A percentile compares a stretch with the other conserved stretches of the same genome.
Evolutionary conservation across 2,113 vertebrate species (phyloP).

Genomic region (Apteryx owenii): DNA sequence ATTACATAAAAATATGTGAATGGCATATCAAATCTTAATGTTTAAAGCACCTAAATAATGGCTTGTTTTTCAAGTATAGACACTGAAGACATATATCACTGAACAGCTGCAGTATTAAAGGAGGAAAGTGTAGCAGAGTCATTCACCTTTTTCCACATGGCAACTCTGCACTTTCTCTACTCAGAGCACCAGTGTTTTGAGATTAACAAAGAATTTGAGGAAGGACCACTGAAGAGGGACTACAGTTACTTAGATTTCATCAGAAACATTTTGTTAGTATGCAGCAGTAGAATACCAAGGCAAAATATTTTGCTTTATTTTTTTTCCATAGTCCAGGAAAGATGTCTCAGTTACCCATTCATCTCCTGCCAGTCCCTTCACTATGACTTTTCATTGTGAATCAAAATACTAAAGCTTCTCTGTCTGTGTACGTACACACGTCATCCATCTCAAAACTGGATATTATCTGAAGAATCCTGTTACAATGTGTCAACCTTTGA

Average conservation of each 20-base stretch:
- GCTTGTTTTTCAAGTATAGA: neutral
- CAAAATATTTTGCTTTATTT: neutral
- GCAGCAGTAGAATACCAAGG: neutral
- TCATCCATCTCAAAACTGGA: neutral
- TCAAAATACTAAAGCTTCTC: neutral
- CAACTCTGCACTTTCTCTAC: neutral
- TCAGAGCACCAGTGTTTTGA: neutral
- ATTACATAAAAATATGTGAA: neutral
- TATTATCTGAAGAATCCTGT: neutral
- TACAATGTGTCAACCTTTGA: neutral
- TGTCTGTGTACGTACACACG: neutral
- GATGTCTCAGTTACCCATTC: neutral
- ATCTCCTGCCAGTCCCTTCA: neutral
- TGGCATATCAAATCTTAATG: neutral
- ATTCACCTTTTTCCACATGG: accelerated
- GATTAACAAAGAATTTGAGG: neutral
- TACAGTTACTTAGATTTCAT: neutral
- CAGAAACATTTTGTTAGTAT: neutral
- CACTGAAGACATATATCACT: neutral
- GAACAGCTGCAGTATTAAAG: neutral
- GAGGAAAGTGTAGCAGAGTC: neutral
- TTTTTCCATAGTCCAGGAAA: neutral
- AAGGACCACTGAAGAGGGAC: neutral
- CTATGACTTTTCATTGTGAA: neutral
- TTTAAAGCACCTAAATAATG: neutral